Conservation (phyloP, 2,888 invertebrate genomes). For the Nymphalis polychloros region DNA sequence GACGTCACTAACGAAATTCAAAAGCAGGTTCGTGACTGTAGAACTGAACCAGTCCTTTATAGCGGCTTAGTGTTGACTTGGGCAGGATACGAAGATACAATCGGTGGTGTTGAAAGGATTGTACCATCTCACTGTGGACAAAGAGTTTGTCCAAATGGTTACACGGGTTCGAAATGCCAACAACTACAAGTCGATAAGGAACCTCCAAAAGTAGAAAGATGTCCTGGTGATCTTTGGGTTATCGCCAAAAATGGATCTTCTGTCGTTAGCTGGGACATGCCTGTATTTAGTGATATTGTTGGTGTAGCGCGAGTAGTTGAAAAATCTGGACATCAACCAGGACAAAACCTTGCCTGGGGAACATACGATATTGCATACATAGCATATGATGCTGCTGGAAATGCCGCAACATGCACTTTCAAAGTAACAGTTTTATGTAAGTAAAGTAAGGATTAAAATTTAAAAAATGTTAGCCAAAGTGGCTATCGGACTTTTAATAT, state of each 20-base stretch:
- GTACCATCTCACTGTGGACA: constrained; percentile 96
- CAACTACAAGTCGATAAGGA: constrained; percentile 92
- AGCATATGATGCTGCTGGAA: constrained; percentile 95
- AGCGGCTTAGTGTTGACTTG: constrained; percentile 93
- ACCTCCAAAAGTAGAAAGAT: constrained; percentile 92
- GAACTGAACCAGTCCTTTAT: constrained; percentile 95
- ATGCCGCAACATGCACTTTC: constrained; percentile 94
- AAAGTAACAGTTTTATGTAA: constrained; percentile 93
- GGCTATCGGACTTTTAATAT: not conserved
- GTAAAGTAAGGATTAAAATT: constrained; percentile 50
- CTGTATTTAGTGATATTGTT: constrained; percentile 94
- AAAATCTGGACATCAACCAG: constrained; percentile 92
- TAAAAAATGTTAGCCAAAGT: not conserved
- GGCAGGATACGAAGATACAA: constrained; percentile 95
- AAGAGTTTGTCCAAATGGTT: constrained; percentile 93
- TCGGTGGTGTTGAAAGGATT: constrained; percentile 94
- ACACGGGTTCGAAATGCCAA: constrained; percentile 91
- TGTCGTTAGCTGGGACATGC: constrained; percentile 95
- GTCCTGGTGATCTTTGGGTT: constrained; percentile 97
- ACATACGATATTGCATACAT: constrained; percentile 96
- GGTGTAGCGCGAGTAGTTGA: constrained; percentile 90
- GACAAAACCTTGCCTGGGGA: constrained; percentile 94
- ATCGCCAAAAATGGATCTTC: constrained; percentile 96
- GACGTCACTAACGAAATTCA: constrained; percentile 96
- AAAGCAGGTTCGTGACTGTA: constrained; percentile 95